phyloP scores from a whole-genome alignment of 2,888 invertebrate species.

The Sturmia bella region DNA sequence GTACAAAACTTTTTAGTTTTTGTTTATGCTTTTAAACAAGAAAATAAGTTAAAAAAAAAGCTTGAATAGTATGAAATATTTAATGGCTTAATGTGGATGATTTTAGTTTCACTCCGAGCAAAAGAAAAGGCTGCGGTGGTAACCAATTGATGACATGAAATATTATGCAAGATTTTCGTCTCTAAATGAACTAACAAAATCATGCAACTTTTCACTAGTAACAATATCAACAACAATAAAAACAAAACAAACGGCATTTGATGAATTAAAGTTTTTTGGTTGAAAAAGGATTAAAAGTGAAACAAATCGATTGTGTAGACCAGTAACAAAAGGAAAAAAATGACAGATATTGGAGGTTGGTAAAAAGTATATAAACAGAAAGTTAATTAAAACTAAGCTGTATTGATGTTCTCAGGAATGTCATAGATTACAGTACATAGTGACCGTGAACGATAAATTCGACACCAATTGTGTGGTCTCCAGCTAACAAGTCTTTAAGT shows the following conservation, averaged over 20 bases:
- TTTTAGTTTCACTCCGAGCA: constrained; percentile 4
- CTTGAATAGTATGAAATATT: constrained; percentile 16
- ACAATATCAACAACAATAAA: neutral
- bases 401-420: too few species aligned
- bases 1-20: neutral
- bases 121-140: neutral
- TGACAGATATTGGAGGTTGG: too few species aligned
- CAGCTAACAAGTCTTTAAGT: too few species aligned
- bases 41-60: neutral
- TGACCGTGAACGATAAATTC: too few species aligned
- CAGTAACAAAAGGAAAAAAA: too few species aligned
- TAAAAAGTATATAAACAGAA: too few species aligned
- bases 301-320: constrained; percentile 15
- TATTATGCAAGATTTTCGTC: constrained; percentile 9
- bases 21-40: neutral
- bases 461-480: too few species aligned
- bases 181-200: constrained; percentile 32
- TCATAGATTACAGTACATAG: too few species aligned
- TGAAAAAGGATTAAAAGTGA: neutral
- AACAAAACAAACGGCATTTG: constrained; percentile 2
- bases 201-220: neutral
- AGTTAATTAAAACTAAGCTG: too few species aligned
- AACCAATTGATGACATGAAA: constrained; percentile 35
- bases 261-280: constrained; percentile 7
- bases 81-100: constrained; percentile 38